Base-by-base conservation (phyloP, 2,797 vertebrate genomes). In the Coracias cyanogaster region DNA sequence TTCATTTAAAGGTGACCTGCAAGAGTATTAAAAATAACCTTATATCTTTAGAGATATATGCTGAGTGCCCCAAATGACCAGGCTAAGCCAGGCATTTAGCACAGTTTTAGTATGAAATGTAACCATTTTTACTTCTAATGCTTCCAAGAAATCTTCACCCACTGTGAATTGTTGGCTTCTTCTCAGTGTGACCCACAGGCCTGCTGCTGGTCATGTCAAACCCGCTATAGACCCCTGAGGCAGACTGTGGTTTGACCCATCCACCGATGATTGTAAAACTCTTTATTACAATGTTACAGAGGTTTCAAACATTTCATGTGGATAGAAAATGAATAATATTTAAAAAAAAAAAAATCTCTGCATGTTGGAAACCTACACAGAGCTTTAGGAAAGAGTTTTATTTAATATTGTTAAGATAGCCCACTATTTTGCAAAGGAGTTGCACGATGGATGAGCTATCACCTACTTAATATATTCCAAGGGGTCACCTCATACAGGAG, bases 1-100 rank as follows among this genome's bases (percentile, higher is more conserved):
- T 87, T 87, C n/a, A 84, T 93, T 96, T 91, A 79, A 78, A 81
- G 64, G 41, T 91, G 79, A 89, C 33, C 60, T 54, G 65, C 37
- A 81, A 65, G 67, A 83, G 25, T 82, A 77, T 93, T 86, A 48
- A 96, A 96, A 97, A 81, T 78, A 94, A 49, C 46, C 62, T 92
- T 7, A 31, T 20, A 64, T 45, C 6, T 91, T 91, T 82, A 69
- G 61, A 88, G 69, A 57, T 72, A 55, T 24, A 54, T 61, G 43
- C 19, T 9, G n/a, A 87, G 20, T 69, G 60, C 39, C 55, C 35
- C 51, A 67, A 86, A 71, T 54, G 69, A 61, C 66, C 65, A 77
- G 46, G 35, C 31, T 55, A 94, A 89, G 26, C 33, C 39, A 73
- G 82, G 57, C 62, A 62, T 55, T 71, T n/a, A 85, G 58, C 62